Evolutionary conservation across 2,113 vertebrate species (phyloP), one percentile per base, ranked within the genome.

Genomic region (Peromyscus californicus): DNA sequence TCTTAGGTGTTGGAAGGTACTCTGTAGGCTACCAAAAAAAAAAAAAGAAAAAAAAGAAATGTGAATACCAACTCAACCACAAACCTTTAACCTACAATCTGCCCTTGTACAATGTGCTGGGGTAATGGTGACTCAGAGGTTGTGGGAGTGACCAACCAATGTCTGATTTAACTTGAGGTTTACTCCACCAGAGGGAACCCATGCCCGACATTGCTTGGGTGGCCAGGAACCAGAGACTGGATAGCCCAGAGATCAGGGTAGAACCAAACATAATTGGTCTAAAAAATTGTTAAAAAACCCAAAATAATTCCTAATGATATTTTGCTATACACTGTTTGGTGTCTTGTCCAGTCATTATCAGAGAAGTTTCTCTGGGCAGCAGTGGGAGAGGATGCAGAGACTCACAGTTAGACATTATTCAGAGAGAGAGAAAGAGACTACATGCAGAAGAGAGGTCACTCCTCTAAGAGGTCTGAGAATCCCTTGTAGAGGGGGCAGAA

Each of bases 11-110:
- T 57, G 22, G 54, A 82, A 82, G 6, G 11, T 59, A 15, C 2
- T n/a, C 21, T 39, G 19, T 36, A 59, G 33, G 21, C 54, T 39
- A 59, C 11, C 22, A 22, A 59, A 82, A 82, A 26, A 48, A 45
- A 48, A 48, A 48, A 48, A 48, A 48, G 45, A 48, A 48, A 48
- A 36, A 7, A 48, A 48, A 48, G 11, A n/a, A 82, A 82, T 2
- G 6, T n/a, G 51, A 36, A 82, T 21, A n/a, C 2, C 21, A n/a
- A 22, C 2, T 11, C 10, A n/a, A 33, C 5, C 21, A 59, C 0
- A 24, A 59, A 36, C 79, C 9, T 82, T 59, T 59, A 59, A 82
- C 11, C 16, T 82, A 57, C 5, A 13, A 59, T 82, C 51, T 59
- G 8, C n/a, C 36, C 33, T 15, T 29, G 10, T 82, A 33, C 4